Conservation (phyloP, 1,140 invertebrate species). For the Phocides pigmalion region DNA sequence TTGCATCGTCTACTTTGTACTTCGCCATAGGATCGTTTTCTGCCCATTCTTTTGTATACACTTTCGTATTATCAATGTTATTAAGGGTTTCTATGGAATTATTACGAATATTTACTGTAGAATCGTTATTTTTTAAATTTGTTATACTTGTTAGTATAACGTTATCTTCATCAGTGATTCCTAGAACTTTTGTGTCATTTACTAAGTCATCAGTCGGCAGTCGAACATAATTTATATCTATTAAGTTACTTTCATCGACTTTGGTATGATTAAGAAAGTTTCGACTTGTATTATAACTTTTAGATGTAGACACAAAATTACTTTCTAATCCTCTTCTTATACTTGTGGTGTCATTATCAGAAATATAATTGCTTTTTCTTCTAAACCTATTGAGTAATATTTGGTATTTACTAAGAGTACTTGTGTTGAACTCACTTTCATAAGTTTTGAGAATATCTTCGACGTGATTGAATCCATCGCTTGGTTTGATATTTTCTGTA, state of each 20-base stretch:
- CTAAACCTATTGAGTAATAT: constrained; percentile 57
- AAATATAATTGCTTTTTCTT: constrained; percentile 49
- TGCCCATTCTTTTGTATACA: constrained; percentile 24
- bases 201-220: not conserved
- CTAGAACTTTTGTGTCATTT: not conserved
- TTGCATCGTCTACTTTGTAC: constrained; percentile 65
- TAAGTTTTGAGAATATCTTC: constrained; percentile 24
- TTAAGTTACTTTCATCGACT: constrained; percentile 8
- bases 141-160: not conserved
- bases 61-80: constrained; percentile 12
- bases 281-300: constrained; percentile 11
- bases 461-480: not conserved
- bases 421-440: constrained; percentile 25
- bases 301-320: not conserved
- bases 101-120: not conserved
- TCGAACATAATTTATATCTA: too few species aligned
- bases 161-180: constrained; percentile 15
- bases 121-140: not conserved
- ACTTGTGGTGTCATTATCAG: constrained; percentile 15
- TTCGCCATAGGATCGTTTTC: constrained; percentile 61
- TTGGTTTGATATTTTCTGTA: not conserved
- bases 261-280: constrained; percentile 15
- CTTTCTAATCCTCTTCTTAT: constrained; percentile 17
- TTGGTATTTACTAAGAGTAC: constrained; percentile 51
- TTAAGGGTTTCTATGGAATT: not conserved